Evolutionary conservation across 2,113 vertebrate species (phyloP).

Genomic region (Anarrhichthys ocellatus): DNA sequence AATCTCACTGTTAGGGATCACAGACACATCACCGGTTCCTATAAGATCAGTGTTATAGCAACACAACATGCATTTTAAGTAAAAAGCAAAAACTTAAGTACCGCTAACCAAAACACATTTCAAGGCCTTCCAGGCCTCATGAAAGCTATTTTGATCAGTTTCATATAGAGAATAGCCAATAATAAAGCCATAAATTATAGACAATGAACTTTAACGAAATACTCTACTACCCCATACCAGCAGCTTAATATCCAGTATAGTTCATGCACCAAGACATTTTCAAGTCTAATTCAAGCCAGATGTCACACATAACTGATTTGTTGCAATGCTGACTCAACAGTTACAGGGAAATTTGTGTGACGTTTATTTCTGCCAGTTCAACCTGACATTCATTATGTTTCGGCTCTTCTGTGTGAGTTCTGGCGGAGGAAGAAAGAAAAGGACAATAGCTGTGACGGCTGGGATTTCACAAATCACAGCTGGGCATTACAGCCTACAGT

Average conservation of each 20-base stretch:
- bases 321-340: not conserved
- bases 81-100: not conserved
- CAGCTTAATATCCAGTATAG: not conserved
- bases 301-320: not conserved
- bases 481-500: not conserved
- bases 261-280: not conserved
- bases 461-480: not conserved
- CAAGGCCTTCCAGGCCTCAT: not conserved
- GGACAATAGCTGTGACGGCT: not conserved
- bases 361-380: not conserved
- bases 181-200: not conserved
- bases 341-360: not conserved
- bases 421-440: not conserved
- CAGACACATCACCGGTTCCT: not conserved
- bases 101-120: not conserved
- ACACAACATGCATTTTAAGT: not conserved
- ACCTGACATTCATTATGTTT: slow-evolving; percentile 4
- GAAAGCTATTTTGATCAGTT: not conserved
- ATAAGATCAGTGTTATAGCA: not conserved
- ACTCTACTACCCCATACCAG: not conserved
- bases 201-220: not conserved
- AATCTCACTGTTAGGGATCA: not conserved
- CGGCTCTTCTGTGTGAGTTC: not conserved
- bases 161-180: not conserved
- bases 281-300: not conserved